Evolutionary conservation across 2,888 invertebrate species (phyloP).

Genomic region (Eugnorisma glareosa): DNA sequence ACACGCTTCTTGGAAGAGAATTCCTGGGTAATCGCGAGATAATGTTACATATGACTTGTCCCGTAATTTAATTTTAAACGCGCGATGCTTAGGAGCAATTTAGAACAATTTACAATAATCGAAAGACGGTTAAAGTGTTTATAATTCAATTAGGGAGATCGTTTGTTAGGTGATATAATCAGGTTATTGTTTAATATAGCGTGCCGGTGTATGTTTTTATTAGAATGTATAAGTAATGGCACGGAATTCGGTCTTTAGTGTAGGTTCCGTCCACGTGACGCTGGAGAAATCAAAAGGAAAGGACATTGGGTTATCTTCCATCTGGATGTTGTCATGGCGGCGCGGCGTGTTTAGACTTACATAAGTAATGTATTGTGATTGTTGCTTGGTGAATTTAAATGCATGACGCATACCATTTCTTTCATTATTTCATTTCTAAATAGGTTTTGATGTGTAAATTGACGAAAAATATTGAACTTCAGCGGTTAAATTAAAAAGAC

Average conservation of each 20-base stretch:
- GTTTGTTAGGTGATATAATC: constrained; percentile 43
- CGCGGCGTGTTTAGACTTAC: constrained; percentile 22
- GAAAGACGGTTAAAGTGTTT: constrained; percentile 53
- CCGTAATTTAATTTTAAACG: constrained; percentile 63
- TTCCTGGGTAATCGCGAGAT: constrained; percentile 50
- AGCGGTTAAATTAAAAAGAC: not conserved
- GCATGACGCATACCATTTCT: not conserved
- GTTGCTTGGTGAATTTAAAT: constrained; percentile 12
- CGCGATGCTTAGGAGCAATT: constrained; percentile 33
- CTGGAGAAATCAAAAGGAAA: constrained; percentile 53
- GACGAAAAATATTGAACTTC: not conserved
- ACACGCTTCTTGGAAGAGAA: constrained; percentile 55
- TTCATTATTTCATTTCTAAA: not conserved
- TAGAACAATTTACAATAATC: constrained; percentile 45
- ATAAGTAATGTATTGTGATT: constrained; percentile 20
- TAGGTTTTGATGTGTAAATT: not conserved
- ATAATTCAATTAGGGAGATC: constrained; percentile 64
- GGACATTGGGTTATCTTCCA: constrained; percentile 24
- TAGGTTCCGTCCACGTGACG: constrained; percentile 35
- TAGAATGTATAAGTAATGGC: constrained; percentile 29
- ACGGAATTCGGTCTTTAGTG: constrained; percentile 43
- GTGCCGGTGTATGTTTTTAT: constrained; percentile 23
- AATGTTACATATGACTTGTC: constrained; percentile 51
- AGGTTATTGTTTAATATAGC: constrained; percentile 42
- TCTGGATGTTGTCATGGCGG: constrained; percentile 3